phyloP scores from a whole-genome alignment of 2,797 vertebrate species.

The Phoxinus dragarum region DNA sequence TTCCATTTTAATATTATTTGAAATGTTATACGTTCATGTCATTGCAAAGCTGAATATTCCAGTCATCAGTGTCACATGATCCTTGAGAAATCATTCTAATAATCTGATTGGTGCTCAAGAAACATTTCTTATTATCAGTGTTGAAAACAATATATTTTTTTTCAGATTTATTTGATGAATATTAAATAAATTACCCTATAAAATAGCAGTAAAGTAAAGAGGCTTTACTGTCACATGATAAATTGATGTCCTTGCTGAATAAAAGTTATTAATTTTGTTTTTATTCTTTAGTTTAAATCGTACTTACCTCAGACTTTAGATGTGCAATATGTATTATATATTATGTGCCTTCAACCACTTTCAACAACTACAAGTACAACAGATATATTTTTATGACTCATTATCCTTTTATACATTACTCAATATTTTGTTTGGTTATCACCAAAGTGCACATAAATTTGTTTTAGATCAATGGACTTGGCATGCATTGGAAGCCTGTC shows the following conservation, averaged over 20 bases:
- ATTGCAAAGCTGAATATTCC: neutral
- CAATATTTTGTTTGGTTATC: neutral
- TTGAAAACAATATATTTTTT: neutral
- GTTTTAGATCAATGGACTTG: neutral
- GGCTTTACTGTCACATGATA: neutral
- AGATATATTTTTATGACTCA: neutral
- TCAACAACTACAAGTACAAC: neutral
- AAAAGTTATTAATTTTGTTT: neutral
- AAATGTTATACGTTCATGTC: neutral
- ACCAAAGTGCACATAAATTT: neutral
- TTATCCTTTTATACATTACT: neutral
- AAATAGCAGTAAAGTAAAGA: neutral
- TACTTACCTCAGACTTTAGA: neutral
- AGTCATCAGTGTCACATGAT: neutral
- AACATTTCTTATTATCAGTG: neutral
- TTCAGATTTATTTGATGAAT: neutral
- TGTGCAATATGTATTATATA: neutral
- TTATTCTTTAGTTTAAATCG: neutral
- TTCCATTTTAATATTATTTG: neutral
- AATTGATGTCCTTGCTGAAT: neutral
- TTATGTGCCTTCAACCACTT: neutral
- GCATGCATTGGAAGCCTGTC: neutral
- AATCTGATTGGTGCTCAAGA: neutral
- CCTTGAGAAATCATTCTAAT: neutral
- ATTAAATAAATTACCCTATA: neutral